These are phyloP conservation scores for Phenganax marumi DNA, from an alignment of 92 coral and sea anemone species.

Conservation along the genomic window DNA sequence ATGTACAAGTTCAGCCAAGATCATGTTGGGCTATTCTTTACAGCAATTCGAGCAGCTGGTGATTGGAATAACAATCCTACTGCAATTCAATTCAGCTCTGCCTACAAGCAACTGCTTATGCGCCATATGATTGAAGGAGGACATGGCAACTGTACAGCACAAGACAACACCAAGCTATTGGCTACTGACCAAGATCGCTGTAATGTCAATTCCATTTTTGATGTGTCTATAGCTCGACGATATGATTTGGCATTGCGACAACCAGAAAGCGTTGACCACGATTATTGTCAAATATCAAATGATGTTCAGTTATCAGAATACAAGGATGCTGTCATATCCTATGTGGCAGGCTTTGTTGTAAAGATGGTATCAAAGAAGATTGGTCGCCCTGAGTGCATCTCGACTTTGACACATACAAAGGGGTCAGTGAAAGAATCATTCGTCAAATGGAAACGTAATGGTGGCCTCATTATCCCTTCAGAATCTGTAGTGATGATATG, in stretches of 20 bases:
- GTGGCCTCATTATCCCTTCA: conserved; percentile 5
- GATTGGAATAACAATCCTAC: conserved; percentile 21
- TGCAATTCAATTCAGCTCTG: background rate
- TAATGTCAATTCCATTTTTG: background rate
- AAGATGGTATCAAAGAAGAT: background rate
- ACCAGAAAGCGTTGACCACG: background rate
- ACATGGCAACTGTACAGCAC: conserved; percentile 14
- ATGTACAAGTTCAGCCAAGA: conserved; percentile 2
- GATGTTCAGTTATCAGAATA: background rate
- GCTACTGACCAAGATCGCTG: background rate
- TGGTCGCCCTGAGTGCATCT: background rate
- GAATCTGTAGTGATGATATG: background rate
- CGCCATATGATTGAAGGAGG: background rate
- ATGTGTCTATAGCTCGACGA: background rate
- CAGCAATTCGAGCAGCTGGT: background rate
- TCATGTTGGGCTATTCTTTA: background rate
- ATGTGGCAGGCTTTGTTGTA: background rate
- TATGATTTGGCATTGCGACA: background rate
- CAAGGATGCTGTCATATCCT: background rate
- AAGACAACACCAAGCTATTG: background rate
- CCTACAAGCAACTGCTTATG: background rate
- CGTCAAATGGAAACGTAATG: background rate
- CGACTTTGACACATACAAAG: background rate
- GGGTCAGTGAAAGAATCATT: background rate
- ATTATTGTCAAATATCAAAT: background rate